Evolutionary conservation across 2,113 vertebrate species (phyloP), one percentile per base, ranked within the genome.

Genomic region (Dromiciops gliroides): DNA sequence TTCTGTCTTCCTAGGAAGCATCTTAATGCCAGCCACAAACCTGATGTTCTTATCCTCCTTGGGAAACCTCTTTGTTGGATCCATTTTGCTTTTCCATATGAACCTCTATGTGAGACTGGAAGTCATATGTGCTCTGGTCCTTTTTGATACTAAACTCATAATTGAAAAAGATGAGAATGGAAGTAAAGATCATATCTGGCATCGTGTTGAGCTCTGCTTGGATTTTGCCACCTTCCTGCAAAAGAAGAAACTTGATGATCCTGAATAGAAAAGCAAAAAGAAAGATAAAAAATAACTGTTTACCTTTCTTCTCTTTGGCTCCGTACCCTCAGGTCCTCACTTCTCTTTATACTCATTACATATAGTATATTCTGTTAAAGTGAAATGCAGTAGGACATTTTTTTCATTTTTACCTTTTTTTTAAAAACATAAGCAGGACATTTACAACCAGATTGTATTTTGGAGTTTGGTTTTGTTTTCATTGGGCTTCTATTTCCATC

Each of bases 81-180:
- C 99, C 3, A 89, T 99, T 90, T 98, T 99, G 98, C 98, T 99
- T 53, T 99, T 99, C 96, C 99, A 99, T 97, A 99, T 99, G 97
- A 98, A 99, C 96, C 98, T 99, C 96, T 99, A 99, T 97, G 93
- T 99, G 88, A 99, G 99, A 0, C 99, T 99, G 97, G 95, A 99
- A 97, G 94, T 99, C 96, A 99, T 99, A 99, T 99, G 99, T 19
- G 99, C 99, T 91, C 99, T 99, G 91, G 99, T 99, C 96, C 99
- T 99, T 95, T 99, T 99, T 28, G 99, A 99, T 98, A 99, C 99
- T 51, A 99, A 99, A 98, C 99, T 99, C 94, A 99, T 99, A 98
- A 99, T 99, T 3, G 99, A 99, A 98, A 99, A 99, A 96, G 99
- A 99, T 0, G 99, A 99, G 98, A 98, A 98, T 4, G 99, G 99